Percentiles rank a stretch among this genome's conserved stretches.
These are phyloP conservation scores for Deilephila elpenor DNA, from an alignment of 2,888 invertebrate genomes.

Conservation along the genomic window DNA sequence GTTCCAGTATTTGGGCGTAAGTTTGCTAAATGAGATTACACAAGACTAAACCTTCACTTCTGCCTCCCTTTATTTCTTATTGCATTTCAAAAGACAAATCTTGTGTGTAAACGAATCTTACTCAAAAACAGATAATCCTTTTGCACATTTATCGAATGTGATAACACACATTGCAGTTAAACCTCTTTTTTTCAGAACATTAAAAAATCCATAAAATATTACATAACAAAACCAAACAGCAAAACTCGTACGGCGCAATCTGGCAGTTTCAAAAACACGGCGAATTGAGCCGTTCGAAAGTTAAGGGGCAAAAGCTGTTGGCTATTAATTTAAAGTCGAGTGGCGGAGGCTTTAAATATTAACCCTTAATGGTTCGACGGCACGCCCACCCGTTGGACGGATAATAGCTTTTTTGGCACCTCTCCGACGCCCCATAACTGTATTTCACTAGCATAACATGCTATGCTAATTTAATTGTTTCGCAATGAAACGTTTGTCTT, in stretches of 20 bases:
- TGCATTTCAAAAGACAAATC: no score
- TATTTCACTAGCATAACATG: slow-evolving; percentile 7
- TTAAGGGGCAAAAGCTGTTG: slow-evolving; percentile 28
- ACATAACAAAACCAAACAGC: neutral
- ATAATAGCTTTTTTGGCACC: slow-evolving; percentile 28
- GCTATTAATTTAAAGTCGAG: slow-evolving; percentile 26
- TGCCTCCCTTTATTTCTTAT: no score
- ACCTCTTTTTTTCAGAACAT: no score
- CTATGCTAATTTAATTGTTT: neutral
- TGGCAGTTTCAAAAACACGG: neutral
- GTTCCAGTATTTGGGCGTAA: no score
- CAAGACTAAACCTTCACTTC: no score
- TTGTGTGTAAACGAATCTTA: no score
- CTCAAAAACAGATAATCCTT: neutral
- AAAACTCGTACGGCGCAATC: neutral
- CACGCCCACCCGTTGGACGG: slow-evolving; percentile 24
- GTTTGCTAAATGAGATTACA: no score
- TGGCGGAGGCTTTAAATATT: slow-evolving; percentile 25
- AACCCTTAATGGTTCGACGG: slow-evolving; percentile 21
- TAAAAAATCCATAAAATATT: neutral
- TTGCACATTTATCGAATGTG: no score
- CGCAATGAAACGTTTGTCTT: neutral
- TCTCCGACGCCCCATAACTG: neutral
- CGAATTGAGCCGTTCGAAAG: slow-evolving; percentile 21
- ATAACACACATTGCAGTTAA: no score